Evolutionary conservation across 2,113 vertebrate genomes (phyloP), one percentile per base, ranked within the genome.

Genomic region (Pipra filicauda): DNA sequence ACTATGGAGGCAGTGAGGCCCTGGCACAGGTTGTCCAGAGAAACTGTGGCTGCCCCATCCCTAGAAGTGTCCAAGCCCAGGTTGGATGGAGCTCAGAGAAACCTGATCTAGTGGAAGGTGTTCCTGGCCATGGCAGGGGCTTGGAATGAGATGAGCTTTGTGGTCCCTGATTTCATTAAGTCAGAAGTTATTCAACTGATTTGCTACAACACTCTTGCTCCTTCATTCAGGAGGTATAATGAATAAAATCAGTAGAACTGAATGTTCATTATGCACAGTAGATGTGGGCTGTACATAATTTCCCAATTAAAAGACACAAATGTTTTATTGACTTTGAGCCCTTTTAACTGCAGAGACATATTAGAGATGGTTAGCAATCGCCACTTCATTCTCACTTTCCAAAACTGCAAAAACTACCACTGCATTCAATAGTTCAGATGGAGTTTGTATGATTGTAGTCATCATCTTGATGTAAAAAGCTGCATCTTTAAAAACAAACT

Each of bases 61-160:
- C 8, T 48, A n/a, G 15, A 18, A 35, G 11, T 19, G 20, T 41
- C 6, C 39, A 61, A 48, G 21, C 5, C 9, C 16, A 69, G 30
- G 6, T 0, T 48, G n/a, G 24, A 69, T 0, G 0, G 21, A 26
- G 2, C 9, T 55, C 35, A 26, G 21, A 70, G n/a, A 2, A 41
- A 5, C 1, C 20, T 22, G 26, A 26, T 5, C 10, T 2, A 31
- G n/a, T 6, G 8, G 6, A 27, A 76, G 3, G 0, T 59, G 8
- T 30, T 10, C 9, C 19, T 61, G 28, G 2, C 11, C 11, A 8
- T 3, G 6, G 16, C 21, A 70, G 8, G 7, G 8, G 4, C 1
- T 22, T 44, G 44, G 8, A 49, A 27, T 11, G 17, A 62, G 11
- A 41, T 55, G 37, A 15, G 5, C 17, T 62, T 69, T 83, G 9